These are phyloP conservation scores for Elephantulus edwardii DNA, from an alignment of 2,113 vertebrate species.

Conservation along the genomic window DNA sequence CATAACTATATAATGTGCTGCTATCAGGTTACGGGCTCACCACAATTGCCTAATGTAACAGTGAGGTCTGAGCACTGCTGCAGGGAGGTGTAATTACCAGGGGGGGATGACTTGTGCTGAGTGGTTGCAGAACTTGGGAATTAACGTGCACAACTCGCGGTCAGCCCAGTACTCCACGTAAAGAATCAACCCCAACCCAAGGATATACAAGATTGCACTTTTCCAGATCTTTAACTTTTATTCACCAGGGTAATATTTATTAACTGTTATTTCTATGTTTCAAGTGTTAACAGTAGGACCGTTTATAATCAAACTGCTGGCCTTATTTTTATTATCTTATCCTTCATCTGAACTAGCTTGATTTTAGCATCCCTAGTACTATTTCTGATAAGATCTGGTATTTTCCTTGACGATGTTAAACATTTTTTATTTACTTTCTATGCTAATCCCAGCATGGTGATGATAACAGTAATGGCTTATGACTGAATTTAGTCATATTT, in stretches of 20 bases:
- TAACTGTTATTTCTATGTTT: background rate
- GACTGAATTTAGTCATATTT: background rate
- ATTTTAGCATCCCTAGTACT: slow-evolving; percentile 19
- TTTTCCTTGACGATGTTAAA: background rate
- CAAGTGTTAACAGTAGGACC: background rate
- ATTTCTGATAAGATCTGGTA: slow-evolving; percentile 27
- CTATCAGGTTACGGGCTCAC: slow-evolving; percentile 80
- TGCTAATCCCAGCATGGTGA: background rate
- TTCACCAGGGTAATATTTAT: fast-evolving
- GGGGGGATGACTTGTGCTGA: slow-evolving; percentile 49
- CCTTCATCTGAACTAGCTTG: background rate
- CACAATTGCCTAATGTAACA: slow-evolving; percentile 76
- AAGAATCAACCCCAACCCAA: background rate
- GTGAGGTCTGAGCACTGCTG: slow-evolving; percentile 54
- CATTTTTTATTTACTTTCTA: background rate
- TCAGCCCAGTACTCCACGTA: background rate
- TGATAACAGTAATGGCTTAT: background rate
- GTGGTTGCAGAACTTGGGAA: slow-evolving; percentile 45
- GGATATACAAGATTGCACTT: background rate
- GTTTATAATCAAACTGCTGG: background rate
- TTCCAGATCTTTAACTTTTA: background rate
- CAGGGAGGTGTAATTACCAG: slow-evolving; percentile 66
- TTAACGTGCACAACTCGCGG: background rate
- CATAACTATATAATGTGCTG: slow-evolving; percentile 76
- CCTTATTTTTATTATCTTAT: background rate